Base-by-base conservation (phyloP, 2,888 invertebrate species). In the Conomelus anceps region DNA sequence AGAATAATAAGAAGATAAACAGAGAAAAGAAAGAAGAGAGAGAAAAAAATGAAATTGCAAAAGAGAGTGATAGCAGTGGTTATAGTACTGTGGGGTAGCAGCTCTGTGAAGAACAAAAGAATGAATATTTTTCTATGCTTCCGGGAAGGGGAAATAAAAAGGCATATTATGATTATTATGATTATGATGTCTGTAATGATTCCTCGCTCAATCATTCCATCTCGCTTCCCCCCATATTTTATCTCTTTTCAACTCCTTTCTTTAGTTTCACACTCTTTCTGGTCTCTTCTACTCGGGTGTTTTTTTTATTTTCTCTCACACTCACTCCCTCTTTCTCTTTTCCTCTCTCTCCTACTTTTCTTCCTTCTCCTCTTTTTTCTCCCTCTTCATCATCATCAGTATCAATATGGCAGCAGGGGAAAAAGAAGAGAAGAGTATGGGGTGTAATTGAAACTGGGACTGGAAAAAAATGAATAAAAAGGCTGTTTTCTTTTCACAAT, bases 331-430 rank as follows among this genome's bases (percentile, higher is more conserved):
- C 34, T 34, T 17, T 34, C 34, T 34, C 34, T 89, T 7, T 87
- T 22, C 87, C 89, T 84, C 88, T 24, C 86, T 23, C 90, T 89
- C 88, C 89, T 88, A 89, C 90, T 89, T 89, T 88, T 90, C 86
- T 89, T 89, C 90, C 89, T 91, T 89, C 89, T 90, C 89, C 89
- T 90, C 89, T 89, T 90, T 89, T 84, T 22, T 63, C 26, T 34
- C 22, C 11, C 34, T 22, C 20, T 22, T 23, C 6, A 34, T 23
- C 17, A 23, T 22, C 34, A 34, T 11, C 9, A 86, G 86, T 13
- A 87, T 63, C 26, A 89, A 34, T 86, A 85, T 41, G 86, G 86
- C 23, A 24, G 85, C 20, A 23, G 85, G 22, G 85, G n/a, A 63
- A 63, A 63, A 63, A n/a, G 22, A 1, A 23, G 87, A 23, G 22